phyloP scores from a whole-genome alignment of 2,797 vertebrate species.

The Nannoperca australis region DNA sequence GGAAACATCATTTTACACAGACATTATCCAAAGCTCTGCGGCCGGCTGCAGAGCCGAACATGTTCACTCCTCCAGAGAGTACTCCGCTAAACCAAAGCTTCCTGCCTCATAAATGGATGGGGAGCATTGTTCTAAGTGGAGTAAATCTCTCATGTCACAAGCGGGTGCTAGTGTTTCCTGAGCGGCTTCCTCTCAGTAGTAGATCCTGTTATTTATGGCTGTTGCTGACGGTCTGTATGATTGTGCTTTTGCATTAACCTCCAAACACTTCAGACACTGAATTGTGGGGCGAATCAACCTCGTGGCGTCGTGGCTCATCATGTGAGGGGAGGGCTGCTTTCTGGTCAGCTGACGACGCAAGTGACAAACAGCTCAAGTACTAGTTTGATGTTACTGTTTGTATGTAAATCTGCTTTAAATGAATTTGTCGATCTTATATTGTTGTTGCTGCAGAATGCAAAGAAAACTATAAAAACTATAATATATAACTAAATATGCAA shows the following conservation, averaged over 20 bases:
- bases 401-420: background rate
- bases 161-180: slow-evolving; percentile 51
- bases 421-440: background rate
- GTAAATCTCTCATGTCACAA: slow-evolving; percentile 67
- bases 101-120: slow-evolving; percentile 66
- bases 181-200: too few relatives aligned
- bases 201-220: slow-evolving; percentile 31
- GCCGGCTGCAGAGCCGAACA: slow-evolving; percentile 61
- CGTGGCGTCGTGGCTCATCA: slow-evolving; percentile 7
- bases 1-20: slow-evolving; percentile 73
- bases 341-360: slow-evolving; percentile 37
- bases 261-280: slow-evolving; percentile 1
- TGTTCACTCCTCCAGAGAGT: slow-evolving; percentile 59
- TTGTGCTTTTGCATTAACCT: slow-evolving; percentile 39
- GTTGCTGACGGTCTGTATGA: background rate
- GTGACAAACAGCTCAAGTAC: background rate
- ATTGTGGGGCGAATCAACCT: background rate
- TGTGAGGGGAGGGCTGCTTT: slow-evolving; percentile 18
- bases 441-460: background rate
- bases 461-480: background rate
- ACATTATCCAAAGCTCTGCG: slow-evolving; percentile 67
- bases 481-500: background rate
- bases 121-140: slow-evolving; percentile 68
- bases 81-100: slow-evolving; percentile 67
- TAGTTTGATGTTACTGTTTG: background rate